Conservation (phyloP, 1,140 invertebrate genomes). For the Apis cerana region DNA sequence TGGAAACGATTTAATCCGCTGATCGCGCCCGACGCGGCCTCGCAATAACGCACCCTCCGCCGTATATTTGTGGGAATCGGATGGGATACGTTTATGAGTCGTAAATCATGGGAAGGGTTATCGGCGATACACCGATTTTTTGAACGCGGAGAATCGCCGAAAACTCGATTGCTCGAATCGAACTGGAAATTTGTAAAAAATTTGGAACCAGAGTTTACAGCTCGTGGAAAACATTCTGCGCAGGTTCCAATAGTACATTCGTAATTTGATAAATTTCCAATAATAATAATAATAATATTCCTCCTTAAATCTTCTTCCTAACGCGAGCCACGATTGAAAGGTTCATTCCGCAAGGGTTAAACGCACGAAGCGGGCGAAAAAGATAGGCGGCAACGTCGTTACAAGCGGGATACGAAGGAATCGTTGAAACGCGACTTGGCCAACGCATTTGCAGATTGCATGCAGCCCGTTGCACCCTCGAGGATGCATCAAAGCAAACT, state of each 20-base stretch:
- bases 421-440: slow-evolving; percentile 11
- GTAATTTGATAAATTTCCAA: no score
- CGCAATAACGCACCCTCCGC: slow-evolving; percentile 41
- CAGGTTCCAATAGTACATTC: no score
- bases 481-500: slow-evolving; percentile 43
- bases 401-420: not conserved
- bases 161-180: no score
- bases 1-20: slow-evolving; percentile 49
- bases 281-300: no score
- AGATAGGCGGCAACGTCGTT: no score
- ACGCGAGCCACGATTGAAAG: not conserved
- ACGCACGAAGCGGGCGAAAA: no score
- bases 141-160: slow-evolving; percentile 19
- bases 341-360: no score
- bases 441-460: slow-evolving; percentile 45
- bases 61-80: slow-evolving; percentile 51
- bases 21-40: slow-evolving; percentile 27
- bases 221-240: no score
- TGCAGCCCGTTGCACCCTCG: slow-evolving; percentile 17
- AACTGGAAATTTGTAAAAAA: no score
- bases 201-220: no score
- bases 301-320: no score
- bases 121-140: slow-evolving; percentile 36
- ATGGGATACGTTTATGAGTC: slow-evolving; percentile 46
- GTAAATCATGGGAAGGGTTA: slow-evolving; percentile 29